These are phyloP conservation scores for Amblyteles armatorius DNA, from an alignment of 2,888 invertebrate species.

Conservation along the genomic window DNA sequence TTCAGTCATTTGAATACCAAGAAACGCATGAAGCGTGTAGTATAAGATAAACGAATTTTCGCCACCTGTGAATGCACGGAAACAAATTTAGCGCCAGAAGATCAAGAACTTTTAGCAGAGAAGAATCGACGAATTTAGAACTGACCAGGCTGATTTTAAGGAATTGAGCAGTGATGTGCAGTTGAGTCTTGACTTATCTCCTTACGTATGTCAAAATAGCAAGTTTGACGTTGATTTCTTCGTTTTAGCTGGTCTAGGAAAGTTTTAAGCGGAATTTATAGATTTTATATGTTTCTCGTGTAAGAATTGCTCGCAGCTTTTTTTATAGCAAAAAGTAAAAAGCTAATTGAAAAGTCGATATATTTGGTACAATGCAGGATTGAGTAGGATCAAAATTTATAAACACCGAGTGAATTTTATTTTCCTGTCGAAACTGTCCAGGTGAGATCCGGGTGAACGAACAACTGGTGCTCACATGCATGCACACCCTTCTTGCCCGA, in stretches of 20 bases:
- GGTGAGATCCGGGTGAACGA: conserved; percentile 97
- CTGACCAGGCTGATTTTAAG: background rate
- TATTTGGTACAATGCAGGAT: too few relatives aligned
- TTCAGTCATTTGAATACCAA: conserved; percentile 20
- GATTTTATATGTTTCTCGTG: too few relatives aligned
- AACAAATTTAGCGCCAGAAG: background rate
- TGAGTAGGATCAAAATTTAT: background rate
- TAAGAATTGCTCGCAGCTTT: too few relatives aligned
- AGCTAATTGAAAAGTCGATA: too few relatives aligned
- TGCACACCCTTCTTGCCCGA: conserved; percentile 96
- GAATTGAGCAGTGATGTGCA: background rate
- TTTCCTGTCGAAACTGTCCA: conserved; percentile 78
- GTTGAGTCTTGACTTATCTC: background rate
- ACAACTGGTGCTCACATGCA: conserved; percentile 94
- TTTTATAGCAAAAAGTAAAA: too few relatives aligned
- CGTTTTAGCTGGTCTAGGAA: too few relatives aligned
- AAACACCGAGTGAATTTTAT: background rate
- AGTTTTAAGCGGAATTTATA: too few relatives aligned
- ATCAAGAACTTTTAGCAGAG: background rate
- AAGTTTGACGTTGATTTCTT: background rate
- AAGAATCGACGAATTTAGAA: background rate
- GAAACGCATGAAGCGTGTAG: background rate
- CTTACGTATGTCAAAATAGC: background rate
- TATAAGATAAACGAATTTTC: background rate
- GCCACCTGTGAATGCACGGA: background rate